Evolutionary conservation across 2,113 vertebrate species (phyloP), one percentile per base, ranked within the genome.

Genomic region (Crotalus helleri): DNA sequence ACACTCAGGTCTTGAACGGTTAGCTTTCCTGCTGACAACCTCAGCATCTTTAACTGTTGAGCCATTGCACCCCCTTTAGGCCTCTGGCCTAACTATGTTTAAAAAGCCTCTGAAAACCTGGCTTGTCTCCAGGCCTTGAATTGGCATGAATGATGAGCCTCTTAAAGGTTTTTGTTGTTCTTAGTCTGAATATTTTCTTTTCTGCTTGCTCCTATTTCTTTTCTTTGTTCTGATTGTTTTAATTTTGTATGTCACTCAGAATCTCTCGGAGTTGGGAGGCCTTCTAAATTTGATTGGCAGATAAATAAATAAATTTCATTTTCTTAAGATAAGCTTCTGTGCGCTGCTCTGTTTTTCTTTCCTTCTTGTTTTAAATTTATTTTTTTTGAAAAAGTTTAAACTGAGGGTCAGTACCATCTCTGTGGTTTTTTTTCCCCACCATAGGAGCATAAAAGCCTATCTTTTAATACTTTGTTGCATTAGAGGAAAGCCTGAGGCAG

Each of bases 401-500:
- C 24, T 3, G 55, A 4, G 21, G 9, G 53, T 93, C 91, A 91
- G 64, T 91, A 1, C 5, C 86, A 0, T 13, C 46, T 4, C 24
- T 19, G n/a, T 39, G 39, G 2, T 51, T 17, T 69, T 88, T 86
- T 88, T 90, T 55, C 15, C 89, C 57, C 69, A 81, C 85, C 93
- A 69, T 19, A 90, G 92, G n/a, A 90, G 15, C 11, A 94, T 91
- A 95, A 81, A 26, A 15, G 0, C 0, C 90, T 44, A 29, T 1
- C 39, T 94, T 92, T 93, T 0, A 55, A 91, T 57, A 58, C 12
- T 87, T 13, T 24, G 57, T 94, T 39, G 0, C 94, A n/a, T 57
- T 89, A 89, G 58, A 90, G 61, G 64, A 95, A 24, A 3, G 64
- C 90, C 91, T 33, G 74, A 96, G 88, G 85, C 91, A 94, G 69